Conservation (phyloP, 2,888 invertebrate genomes). For the Ceraclea dissimilis region DNA sequence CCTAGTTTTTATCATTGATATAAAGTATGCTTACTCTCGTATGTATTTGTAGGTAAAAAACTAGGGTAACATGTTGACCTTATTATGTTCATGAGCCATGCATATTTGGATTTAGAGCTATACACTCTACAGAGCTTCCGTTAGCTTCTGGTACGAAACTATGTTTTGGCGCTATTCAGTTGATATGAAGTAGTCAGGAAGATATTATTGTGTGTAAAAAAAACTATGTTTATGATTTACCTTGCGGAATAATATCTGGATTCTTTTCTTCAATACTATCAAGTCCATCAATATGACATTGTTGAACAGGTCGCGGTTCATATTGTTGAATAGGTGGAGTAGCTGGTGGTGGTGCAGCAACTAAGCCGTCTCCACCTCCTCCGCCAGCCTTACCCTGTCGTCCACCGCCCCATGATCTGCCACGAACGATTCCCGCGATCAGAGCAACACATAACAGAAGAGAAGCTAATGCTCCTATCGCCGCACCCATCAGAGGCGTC, state of each 20-base stretch:
- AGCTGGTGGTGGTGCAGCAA: not conserved
- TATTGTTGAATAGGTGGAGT: slow-evolving; percentile 12
- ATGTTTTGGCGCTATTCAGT: too few species aligned
- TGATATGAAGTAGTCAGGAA: too few species aligned
- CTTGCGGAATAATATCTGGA: slow-evolving; percentile 52
- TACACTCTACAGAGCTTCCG: too few species aligned
- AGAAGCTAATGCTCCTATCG: slow-evolving; percentile 37
- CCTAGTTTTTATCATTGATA: too few species aligned
- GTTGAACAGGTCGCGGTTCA: slow-evolving; percentile 12
- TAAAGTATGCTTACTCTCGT: too few species aligned
- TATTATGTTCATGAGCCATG: too few species aligned
- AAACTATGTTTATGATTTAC: too few species aligned
- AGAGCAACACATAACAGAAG: slow-evolving; percentile 37
- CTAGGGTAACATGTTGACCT: too few species aligned
- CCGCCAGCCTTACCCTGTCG: slow-evolving; percentile 2
- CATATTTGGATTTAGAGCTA: too few species aligned
- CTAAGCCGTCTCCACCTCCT: slow-evolving; percentile 1
- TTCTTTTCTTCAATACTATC: slow-evolving; percentile 50
- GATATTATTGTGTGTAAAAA: too few species aligned
- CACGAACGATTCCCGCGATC: slow-evolving; percentile 34
- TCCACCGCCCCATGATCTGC: slow-evolving; percentile 6
- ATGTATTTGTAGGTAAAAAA: too few species aligned
- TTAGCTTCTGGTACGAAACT: too few species aligned
- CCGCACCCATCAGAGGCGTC: slow-evolving; percentile 37
- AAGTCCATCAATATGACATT: slow-evolving; percentile 35